These are phyloP conservation scores for Upupa epops DNA, from an alignment of 2,113 vertebrate species.

Conservation along the genomic window DNA sequence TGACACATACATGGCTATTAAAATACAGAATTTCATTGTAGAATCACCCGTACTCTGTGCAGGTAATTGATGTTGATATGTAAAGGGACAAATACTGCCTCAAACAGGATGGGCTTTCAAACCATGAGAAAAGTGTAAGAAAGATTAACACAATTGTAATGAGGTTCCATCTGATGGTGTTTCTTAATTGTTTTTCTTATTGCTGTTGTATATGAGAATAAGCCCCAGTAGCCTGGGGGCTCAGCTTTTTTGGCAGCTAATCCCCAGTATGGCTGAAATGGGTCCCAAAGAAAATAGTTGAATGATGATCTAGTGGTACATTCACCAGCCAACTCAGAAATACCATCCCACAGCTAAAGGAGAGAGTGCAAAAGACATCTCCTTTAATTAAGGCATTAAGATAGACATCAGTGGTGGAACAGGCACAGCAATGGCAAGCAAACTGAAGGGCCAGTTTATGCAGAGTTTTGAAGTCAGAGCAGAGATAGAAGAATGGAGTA, in stretches of 20 bases:
- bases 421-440: not conserved
- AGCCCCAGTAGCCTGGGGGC: not conserved
- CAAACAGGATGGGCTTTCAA: not conserved
- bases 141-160: not conserved
- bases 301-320: not conserved
- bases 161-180: not conserved
- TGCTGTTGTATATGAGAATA: not conserved
- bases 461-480: not conserved
- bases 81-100: not conserved
- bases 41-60: not conserved
- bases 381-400: not conserved
- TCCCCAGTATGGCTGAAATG: not conserved
- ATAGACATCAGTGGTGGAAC: not conserved
- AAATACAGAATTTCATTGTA: not conserved
- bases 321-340: not conserved
- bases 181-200: not conserved
- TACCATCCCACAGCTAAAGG: not conserved
- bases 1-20: not conserved
- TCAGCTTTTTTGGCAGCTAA: not conserved
- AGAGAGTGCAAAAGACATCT: not conserved
- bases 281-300: conserved; percentile 31
- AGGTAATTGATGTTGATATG: not conserved
- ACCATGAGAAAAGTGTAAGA: not conserved
- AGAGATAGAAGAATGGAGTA: not conserved
- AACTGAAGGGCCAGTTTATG: not conserved